Conservation (phyloP, 2,888 invertebrate species). For the Coelopa pilipes region DNA sequence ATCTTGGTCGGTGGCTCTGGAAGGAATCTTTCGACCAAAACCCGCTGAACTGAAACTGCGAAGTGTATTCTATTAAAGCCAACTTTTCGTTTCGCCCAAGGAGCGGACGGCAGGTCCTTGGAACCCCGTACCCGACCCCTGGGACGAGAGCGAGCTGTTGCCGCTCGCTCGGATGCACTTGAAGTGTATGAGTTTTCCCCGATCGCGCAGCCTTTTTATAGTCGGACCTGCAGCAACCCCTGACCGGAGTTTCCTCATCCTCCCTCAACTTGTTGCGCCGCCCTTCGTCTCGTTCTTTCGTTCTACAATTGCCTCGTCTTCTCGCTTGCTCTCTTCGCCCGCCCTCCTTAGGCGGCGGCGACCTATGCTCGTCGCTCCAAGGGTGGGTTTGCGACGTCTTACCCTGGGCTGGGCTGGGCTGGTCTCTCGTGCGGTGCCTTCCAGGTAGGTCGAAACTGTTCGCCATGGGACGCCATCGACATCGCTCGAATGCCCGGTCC, state of each 20-base stretch:
- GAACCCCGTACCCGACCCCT: slow-evolving; percentile 5
- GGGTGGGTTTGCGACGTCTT: too few relatives aligned
- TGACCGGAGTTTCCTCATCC: background rate
- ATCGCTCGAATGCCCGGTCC: too few relatives aligned
- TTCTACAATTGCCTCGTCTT: background rate
- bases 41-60: background rate
- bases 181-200: slow-evolving; percentile 44
- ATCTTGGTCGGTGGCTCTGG: background rate
- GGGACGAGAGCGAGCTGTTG: slow-evolving; percentile 9
- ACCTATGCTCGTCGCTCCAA: too few relatives aligned
- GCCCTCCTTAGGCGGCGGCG: background rate
- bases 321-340: too few relatives aligned
- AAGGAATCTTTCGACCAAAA: background rate
- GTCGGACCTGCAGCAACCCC: slow-evolving; percentile 15
- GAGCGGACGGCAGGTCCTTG: background rate
- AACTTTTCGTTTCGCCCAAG: slow-evolving; percentile 1
- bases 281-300: background rate
- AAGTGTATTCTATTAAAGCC: slow-evolving; percentile 19
- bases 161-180: slow-evolving; percentile 41
- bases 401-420: too few relatives aligned
- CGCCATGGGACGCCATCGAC: too few relatives aligned
- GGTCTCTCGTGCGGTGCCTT: too few relatives aligned
- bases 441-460: too few relatives aligned
- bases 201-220: slow-evolving; percentile 38
- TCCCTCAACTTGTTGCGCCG: slow-evolving; percentile 2